Percentiles rank a stretch among this genome's conserved stretches.
Evolutionary conservation across 2,888 invertebrate species (phyloP).

Genomic region (Lasioglossum oenotherae): DNA sequence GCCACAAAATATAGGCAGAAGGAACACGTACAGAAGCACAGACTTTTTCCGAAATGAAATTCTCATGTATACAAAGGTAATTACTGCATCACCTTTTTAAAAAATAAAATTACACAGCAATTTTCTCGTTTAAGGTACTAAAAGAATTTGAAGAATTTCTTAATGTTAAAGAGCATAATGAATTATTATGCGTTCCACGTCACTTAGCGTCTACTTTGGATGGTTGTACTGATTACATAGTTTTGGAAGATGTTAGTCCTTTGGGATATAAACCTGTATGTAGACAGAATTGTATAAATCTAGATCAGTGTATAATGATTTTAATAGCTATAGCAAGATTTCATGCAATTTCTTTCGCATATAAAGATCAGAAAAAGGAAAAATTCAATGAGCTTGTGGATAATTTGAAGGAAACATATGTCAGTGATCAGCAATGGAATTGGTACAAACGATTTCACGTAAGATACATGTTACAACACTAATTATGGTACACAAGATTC

Average conservation of each 20-base stretch:
- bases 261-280: conserved; percentile 79
- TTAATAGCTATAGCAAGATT: conserved; percentile 83
- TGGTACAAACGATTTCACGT: conserved; percentile 81
- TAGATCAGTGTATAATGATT: conserved; percentile 78
- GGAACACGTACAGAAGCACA: conserved; percentile 87
- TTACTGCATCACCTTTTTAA: background rate
- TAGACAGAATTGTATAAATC: conserved; percentile 77
- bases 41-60: conserved; percentile 91
- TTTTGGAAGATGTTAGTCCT: conserved; percentile 82
- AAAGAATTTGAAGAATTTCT: conserved; percentile 77
- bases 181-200: conserved; percentile 74
- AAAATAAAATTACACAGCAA: background rate
- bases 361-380: conserved; percentile 81
- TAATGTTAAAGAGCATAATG: conserved; percentile 66
- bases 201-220: conserved; percentile 81
- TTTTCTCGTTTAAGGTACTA: conserved; percentile 71
- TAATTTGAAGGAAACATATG: conserved; percentile 79
- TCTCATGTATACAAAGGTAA: conserved; percentile 86
- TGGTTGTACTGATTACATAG: conserved; percentile 84
- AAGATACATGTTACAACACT: conserved; percentile 48
- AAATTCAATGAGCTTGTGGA: conserved; percentile 77
- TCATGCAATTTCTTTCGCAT: conserved; percentile 84
- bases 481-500: background rate
- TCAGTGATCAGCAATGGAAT: conserved; percentile 69
- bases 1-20: conserved; percentile 87